A percentile compares a stretch with the other conserved stretches of the same genome.
Conservation (phyloP, 2,113 vertebrate species). For the Axis porcinus region DNA sequence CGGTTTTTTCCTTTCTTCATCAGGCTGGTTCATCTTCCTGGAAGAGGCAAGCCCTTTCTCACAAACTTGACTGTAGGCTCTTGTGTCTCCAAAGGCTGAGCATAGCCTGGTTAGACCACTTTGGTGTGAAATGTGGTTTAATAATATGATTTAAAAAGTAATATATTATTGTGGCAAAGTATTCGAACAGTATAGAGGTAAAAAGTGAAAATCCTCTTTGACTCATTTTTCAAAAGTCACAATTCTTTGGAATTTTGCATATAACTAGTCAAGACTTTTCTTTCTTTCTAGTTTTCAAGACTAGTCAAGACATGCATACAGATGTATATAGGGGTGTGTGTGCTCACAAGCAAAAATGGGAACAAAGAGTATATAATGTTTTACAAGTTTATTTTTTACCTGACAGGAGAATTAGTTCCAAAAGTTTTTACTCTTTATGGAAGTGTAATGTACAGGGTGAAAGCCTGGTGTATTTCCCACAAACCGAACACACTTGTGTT, state of each 20-base stretch:
- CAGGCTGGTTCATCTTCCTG: not conserved
- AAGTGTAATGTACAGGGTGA: not conserved
- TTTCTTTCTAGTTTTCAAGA: not conserved
- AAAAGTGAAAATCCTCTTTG: constrained; percentile 6
- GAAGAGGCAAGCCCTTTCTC: not conserved
- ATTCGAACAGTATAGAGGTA: not conserved
- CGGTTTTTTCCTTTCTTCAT: not conserved
- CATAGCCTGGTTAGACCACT: not conserved
- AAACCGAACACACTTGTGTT: not conserved
- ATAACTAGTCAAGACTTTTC: not conserved
- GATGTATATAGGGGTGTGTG: not conserved
- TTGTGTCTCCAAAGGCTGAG: not conserved
- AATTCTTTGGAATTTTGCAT: not conserved
- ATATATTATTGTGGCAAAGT: not conserved
- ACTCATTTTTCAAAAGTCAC: not conserved
- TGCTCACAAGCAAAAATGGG: not conserved
- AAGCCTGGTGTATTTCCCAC: not conserved
- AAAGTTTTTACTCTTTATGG: not conserved
- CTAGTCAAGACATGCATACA: not conserved
- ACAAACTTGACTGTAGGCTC: not conserved
- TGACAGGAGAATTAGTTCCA: not conserved
- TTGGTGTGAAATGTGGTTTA: not conserved
- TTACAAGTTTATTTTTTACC: not conserved
- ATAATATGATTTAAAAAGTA: not conserved
- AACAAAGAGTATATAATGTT: not conserved